Base-by-base conservation (phyloP, 2,888 invertebrate genomes). In the Heliconius ethilla region DNA sequence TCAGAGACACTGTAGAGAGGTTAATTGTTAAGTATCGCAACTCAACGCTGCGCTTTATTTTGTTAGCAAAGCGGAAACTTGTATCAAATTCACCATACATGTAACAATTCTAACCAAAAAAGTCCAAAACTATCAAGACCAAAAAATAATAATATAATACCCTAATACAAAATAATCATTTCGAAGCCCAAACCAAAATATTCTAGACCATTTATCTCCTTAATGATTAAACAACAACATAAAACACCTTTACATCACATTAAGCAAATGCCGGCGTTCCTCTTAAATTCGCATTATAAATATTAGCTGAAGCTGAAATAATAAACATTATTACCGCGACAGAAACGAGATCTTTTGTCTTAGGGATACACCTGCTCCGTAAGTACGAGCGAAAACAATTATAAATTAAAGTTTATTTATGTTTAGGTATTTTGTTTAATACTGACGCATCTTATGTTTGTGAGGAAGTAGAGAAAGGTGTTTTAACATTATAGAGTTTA, bases 261-360 rank as follows among this genome's bases (percentile, higher is more conserved):
- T 76, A 77, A 75, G 66, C 75, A 75, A 70, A 75, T 72, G 62
- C 45, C 77, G 66, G 55, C 66, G 70, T 65, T 74, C 55, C 29
- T 29, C 72, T 74, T 75, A 76, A 76, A 79, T 62, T 51, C 73
- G 73, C 72, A 77, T 79, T 80, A 78, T 81, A 82, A 83, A 83
- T 83, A 83, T 84, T 85, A 82, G 82, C 79, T 75, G 80, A 82
- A 81, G 79, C 80, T 78, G 78, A 80, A 82, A 83, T 83, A 83
- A 84, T 84, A 81, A 82, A 82, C 79, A 82, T 82, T 83, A 82
- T 84, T 83, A 83, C 80, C 78, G 75, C 82, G 81, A 77, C 80
- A 83, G 83, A 79, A 81, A 83, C 25, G 63, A 72, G 72, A 74
- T 74, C 82, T 82, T 84, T 85, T 84, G 82, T 84, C 81, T 83